These are phyloP conservation scores for Dendrolimus pini DNA, from an alignment of 2,888 invertebrate species.

Conservation along the genomic window DNA sequence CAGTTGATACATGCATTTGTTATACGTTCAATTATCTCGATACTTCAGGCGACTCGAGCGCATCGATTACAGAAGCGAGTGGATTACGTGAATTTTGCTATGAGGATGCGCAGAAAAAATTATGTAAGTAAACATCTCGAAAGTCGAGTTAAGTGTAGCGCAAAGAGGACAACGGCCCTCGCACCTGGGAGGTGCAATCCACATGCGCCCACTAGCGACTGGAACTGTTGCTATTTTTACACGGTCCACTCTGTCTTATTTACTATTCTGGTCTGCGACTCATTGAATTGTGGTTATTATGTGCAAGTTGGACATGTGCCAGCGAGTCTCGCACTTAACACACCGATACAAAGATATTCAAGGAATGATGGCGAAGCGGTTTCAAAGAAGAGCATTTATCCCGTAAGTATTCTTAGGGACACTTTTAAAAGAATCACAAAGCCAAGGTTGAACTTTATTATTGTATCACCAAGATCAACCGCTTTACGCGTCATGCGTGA, in stretches of 20 bases:
- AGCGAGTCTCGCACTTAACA: slow-evolving; percentile 59
- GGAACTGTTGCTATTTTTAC: slow-evolving; percentile 72
- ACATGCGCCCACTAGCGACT: slow-evolving; percentile 60
- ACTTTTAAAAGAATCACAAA: slow-evolving; percentile 34
- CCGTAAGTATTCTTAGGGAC: slow-evolving; percentile 24
- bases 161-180: slow-evolving; percentile 57
- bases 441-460: slow-evolving; percentile 38
- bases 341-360: slow-evolving; percentile 67
- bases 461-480: slow-evolving; percentile 8
- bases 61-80: slow-evolving; percentile 6
- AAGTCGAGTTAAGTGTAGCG: slow-evolving; percentile 19
- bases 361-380: slow-evolving; percentile 57
- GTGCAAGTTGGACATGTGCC: slow-evolving; percentile 73
- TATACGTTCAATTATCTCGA: slow-evolving; percentile 20
- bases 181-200: slow-evolving; percentile 71
- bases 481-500: no score
- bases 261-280: slow-evolving; percentile 76
- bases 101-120: slow-evolving; percentile 11
- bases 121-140: slow-evolving; percentile 11
- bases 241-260: slow-evolving; percentile 72
- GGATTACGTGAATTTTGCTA: slow-evolving; percentile 7
- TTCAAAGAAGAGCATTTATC: slow-evolving; percentile 44
- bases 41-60: slow-evolving; percentile 12
- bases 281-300: slow-evolving; percentile 77
- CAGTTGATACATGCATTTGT: slow-evolving; percentile 33